Base-by-base conservation (phyloP, 2,888 invertebrate genomes). In the Ophioninae sp. region DNA sequence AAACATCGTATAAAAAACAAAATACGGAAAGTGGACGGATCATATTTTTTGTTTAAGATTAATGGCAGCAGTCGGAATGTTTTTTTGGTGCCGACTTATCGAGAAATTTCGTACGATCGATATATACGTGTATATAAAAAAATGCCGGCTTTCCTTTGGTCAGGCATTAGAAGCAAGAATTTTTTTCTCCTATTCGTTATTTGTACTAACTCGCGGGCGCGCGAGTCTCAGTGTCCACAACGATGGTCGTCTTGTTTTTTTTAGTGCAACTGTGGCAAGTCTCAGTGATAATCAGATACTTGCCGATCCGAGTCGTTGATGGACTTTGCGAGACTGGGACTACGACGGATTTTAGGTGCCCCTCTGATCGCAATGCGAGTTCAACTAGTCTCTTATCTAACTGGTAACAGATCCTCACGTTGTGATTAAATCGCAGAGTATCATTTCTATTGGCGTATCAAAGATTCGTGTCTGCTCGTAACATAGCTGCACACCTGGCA, bases 1-100 rank as follows among this genome's bases (percentile, higher is more conserved):
- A 85, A 80, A 78, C 23, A 69, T 85, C 81, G 20, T 59, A 20
- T 69, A 79, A 75, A 83, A 61, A 23, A 79, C 37, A 80, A 74
- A 56, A 65, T 65, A 64, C 68, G n/a, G 57, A 75, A 74, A 84
- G 56, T 84, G 85, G 85, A 85, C 85, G 85, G 84, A 79, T 70
- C 64, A 13, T 65, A 30, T 76, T 69, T 65, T 79, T 65, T 79
- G 23, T 41, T 80, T 75, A 78, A 78, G 59, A 39, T 81, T 81
- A 82, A 73, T 74, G 69, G 81, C 82, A 76, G 84, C 75, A 39
- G 10, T 41, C 68, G 72, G 23, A 21, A 20, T 8, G 70, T 21
- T 75, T 64, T 65, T 68, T 64, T 37, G 61, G 57, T 30, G 21
- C 21, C 68, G 21, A 68, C 23, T 68, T 75, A 77, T 79, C 30